Evolutionary conservation across 2,888 invertebrate species (phyloP), one percentile per base, ranked within the genome.

Genomic region (Petrophora chlorosata): DNA sequence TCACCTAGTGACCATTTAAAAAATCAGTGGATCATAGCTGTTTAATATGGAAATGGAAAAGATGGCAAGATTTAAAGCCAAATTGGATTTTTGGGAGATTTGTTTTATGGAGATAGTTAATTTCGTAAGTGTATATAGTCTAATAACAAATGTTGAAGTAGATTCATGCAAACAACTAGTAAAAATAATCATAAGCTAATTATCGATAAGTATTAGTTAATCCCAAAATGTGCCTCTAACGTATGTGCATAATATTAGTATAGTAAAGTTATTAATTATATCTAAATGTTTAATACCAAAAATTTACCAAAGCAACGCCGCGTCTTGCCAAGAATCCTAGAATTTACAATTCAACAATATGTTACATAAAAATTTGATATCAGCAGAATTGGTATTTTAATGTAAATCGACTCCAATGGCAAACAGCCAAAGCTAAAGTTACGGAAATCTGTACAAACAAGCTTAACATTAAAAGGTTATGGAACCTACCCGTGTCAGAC

Each of bases 151-250:
- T n/a, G 3, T 26, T 12, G n/a, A 9, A 5, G 2, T 34, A 16
- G n/a, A 32, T 1, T 3, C 13, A 17, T 29, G 3, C 17, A 33
- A 41, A 17, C 9, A 16, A n/a, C 16, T 41, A 29, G 33, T 13
- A 33, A 23, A 16, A 33, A n/a, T n/a, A n/a, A n/a, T n/a, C n/a
- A n/a, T 66, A 60, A 54, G 23, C 29, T 65, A 41, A 59, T 49
- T 5, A n/a, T n/a, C 48, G 45, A 14, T 67, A 30, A 33, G 8
- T 61, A 34, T 56, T 65, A 64, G 48, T 42, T 56, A 65, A 61
- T 53, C 65, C 70, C 68, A 59, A 56, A 67, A 69, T 62, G 68
- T 68, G 68, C 68, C 68, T 68, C 61, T 56, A 60, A 66, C 60
- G 58, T 61, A 39, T 52, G 57, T 50, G 44, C 39, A 30, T 48